phyloP scores from a whole-genome alignment of 2,113 vertebrate genomes.

The Pogona vitticeps region DNA sequence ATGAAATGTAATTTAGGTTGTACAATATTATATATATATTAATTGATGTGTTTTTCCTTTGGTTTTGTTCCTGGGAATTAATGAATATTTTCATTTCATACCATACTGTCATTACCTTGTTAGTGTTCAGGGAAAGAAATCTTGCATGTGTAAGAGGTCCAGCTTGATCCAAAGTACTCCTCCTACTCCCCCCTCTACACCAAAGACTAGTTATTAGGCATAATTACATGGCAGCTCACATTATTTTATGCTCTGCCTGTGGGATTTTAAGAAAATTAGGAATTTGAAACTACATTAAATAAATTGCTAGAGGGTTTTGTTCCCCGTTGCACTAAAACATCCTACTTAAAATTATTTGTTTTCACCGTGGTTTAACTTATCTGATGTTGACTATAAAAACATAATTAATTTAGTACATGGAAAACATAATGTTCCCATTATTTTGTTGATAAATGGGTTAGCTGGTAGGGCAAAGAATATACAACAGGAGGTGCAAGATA shows the following conservation, averaged over 20 bases:
- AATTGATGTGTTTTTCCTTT: slow-evolving; percentile 72
- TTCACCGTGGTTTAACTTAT: slow-evolving; percentile 49
- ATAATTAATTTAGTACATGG: slow-evolving; percentile 46
- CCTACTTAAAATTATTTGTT: slow-evolving; percentile 28
- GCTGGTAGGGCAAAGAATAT: slow-evolving; percentile 69
- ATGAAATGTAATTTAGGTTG: slow-evolving; percentile 63
- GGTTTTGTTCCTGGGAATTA: slow-evolving; percentile 74
- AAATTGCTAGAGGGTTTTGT: slow-evolving; percentile 22
- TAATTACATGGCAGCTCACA: slow-evolving; percentile 73
- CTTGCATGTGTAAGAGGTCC: slow-evolving; percentile 74
- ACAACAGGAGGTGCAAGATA: slow-evolving; percentile 55
- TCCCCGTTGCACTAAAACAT: slow-evolving; percentile 1
- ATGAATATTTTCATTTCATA: slow-evolving; percentile 77
- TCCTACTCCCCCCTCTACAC: slow-evolving; percentile 42
- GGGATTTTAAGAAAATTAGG: slow-evolving; percentile 71
- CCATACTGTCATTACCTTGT: slow-evolving; percentile 75
- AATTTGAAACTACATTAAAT: slow-evolving; percentile 65
- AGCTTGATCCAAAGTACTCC: slow-evolving; percentile 64
- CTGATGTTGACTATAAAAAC: slow-evolving; percentile 57
- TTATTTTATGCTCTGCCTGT: slow-evolving; percentile 69
- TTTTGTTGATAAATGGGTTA: slow-evolving; percentile 49
- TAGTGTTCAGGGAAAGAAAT: slow-evolving; percentile 71
- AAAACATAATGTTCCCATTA: slow-evolving; percentile 28
- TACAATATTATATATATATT: slow-evolving; percentile 61
- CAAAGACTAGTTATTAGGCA: slow-evolving; percentile 70